Base-by-base conservation (phyloP, 2,888 invertebrate genomes). In the Caenorhabditis zanzibari region DNA sequence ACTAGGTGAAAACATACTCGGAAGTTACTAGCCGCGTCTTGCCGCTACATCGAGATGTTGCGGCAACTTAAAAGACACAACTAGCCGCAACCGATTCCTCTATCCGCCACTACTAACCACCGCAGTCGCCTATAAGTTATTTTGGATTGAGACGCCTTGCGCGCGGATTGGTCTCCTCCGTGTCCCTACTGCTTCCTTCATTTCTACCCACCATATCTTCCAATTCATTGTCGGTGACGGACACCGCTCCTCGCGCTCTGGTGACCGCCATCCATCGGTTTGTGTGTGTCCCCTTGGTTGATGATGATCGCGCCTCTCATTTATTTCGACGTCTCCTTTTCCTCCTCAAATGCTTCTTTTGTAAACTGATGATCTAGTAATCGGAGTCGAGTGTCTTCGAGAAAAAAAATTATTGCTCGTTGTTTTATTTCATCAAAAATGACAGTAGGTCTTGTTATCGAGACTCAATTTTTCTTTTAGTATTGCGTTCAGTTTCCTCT, bases 221-320 rank as follows among this genome's bases (percentile, higher is more conserved):
- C 66, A 26, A 66, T 44, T 66, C 66, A 14, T 16, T 47, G 32
- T 49, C 76, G 59, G 68, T 74, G 74, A 47, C 68, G 76, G 76
- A 64, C 64, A 64, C 76, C 59, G 76, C 59, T 58, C 58, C 71
- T 71, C 41, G 69, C 69, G 56, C 63, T 59, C 66, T 75, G 76
- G 49, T 76, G 76, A 76, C 76, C 76, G 76, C 76, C 76, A 68
- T 68, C 76, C 76, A 68, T 68, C 74, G 52, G 61, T 52, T 44
- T 58, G 49, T 54, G 26, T 54, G 19, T 56, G 47, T 54, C 24
- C 24, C 58, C 44, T 9, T 26, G 19, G 47, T 47, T 19, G 47
- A 47, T 44, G 49, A 72, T 63, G 63, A 74, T 74, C 64, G 63
- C 54, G 61, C 61, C 59, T 61, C 66, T 66, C 76, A 68, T 76